Conservation (phyloP, 2,113 vertebrate species). For the Gnathonemus echidnorhynchus region DNA sequence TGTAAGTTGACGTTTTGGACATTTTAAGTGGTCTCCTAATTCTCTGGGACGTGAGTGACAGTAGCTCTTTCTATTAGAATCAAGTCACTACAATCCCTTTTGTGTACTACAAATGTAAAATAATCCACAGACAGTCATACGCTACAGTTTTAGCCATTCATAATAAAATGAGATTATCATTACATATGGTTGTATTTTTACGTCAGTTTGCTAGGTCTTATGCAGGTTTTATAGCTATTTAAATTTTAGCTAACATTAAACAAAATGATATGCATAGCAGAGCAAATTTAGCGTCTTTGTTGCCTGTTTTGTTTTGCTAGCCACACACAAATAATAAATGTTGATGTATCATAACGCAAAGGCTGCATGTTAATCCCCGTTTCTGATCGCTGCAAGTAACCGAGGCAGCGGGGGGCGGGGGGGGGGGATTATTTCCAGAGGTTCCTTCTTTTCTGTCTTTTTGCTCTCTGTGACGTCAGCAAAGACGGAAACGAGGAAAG, state of each 20-base stretch:
- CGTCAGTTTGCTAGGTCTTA: not conserved
- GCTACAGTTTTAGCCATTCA: not conserved
- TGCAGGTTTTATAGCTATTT: not conserved
- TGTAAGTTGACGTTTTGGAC: not conserved
- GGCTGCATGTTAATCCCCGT: not conserved
- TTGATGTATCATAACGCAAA: not conserved
- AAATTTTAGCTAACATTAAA: not conserved
- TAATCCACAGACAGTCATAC: not conserved
- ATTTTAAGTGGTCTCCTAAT: not conserved
- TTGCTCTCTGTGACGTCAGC: not conserved
- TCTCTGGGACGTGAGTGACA: not conserved
- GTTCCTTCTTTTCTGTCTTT: not conserved
- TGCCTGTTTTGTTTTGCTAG: not conserved
- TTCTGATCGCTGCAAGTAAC: not conserved
- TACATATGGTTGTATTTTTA: not conserved
- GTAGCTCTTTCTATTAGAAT: not conserved
- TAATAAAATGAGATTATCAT: not conserved
- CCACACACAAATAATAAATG: not conserved
- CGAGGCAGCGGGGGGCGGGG: not conserved
- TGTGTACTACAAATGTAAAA: not conserved
- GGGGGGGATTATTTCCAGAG: not conserved
- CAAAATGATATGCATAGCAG: not conserved
- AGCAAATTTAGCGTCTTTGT: not conserved
- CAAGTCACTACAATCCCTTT: not conserved
- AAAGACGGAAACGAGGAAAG: not conserved